These are phyloP conservation scores for Alauda arvensis DNA, from an alignment of 2,797 vertebrate genomes.

Conservation along the genomic window DNA sequence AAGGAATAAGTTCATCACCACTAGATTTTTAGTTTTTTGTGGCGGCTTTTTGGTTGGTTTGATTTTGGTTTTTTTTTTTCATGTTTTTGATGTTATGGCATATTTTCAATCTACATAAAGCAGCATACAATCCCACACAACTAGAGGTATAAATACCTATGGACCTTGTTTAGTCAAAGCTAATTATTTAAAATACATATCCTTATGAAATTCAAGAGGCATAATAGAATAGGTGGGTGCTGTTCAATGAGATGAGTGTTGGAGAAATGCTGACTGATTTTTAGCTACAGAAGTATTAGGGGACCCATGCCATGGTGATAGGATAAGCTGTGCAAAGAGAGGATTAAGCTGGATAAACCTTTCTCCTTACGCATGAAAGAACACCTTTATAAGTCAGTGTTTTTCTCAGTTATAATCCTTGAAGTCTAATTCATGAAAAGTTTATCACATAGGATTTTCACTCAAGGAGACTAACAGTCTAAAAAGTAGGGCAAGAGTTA, in stretches of 20 bases:
- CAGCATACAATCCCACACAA: background rate
- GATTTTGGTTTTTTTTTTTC: background rate
- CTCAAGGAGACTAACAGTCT: background rate
- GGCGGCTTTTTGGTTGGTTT: background rate
- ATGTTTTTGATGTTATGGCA: background rate
- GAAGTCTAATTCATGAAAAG: slow-evolving; percentile 45
- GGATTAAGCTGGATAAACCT: slow-evolving; percentile 54
- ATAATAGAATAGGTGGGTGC: background rate
- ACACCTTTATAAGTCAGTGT: slow-evolving; percentile 28
- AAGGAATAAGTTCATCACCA: background rate
- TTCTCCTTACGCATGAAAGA: slow-evolving; percentile 42
- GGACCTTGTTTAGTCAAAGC: background rate
- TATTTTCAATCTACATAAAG: background rate
- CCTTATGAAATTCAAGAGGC: background rate
- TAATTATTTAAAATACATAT: background rate
- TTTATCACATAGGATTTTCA: slow-evolving; percentile 32
- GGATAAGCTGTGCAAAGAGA: slow-evolving; percentile 17
- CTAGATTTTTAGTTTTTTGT: fast-evolving
- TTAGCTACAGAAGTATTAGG: slow-evolving; percentile 5
- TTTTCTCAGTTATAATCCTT: slow-evolving; percentile 44
- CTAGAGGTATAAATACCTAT: background rate
- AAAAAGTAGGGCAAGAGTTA: slow-evolving; percentile 38
- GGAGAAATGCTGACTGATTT: background rate
- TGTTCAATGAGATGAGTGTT: background rate
- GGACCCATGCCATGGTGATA: background rate